Evolutionary conservation across 1,140 invertebrate genomes (phyloP).

Genomic region (Platorchestia sp.): DNA sequence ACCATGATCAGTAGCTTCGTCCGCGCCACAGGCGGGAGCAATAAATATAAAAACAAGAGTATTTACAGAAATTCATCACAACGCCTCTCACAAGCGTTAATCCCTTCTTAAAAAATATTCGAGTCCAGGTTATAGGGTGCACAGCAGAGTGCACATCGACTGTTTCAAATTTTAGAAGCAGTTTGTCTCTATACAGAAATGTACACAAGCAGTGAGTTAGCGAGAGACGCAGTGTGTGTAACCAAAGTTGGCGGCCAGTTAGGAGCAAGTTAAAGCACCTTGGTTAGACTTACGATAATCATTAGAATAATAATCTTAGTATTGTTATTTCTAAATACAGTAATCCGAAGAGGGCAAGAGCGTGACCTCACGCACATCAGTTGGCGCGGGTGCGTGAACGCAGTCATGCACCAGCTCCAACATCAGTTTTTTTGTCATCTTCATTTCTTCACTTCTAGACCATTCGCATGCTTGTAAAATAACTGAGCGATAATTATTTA

Average conservation of each 20-base stretch:
- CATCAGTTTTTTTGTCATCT: neutral
- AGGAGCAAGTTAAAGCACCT: constrained; percentile 53
- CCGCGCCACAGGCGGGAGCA: constrained; percentile 10
- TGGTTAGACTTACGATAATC: constrained; percentile 45
- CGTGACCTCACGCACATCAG: neutral
- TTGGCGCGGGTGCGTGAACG: neutral
- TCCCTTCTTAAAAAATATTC: constrained; percentile 17
- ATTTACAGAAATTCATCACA: constrained; percentile 49
- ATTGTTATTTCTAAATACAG: constrained; percentile 17
- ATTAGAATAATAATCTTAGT: constrained; percentile 47
- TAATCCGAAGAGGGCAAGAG: neutral
- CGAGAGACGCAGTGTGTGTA: constrained; percentile 42
- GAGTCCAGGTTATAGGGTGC: constrained; percentile 12
- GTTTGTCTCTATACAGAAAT: constrained; percentile 41
- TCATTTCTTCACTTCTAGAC: neutral
- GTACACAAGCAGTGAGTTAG: constrained; percentile 42
- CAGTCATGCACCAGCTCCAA: neutral
- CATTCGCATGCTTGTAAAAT: neutral
- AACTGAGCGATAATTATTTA: constrained; percentile 26
- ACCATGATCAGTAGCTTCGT: constrained; percentile 34
- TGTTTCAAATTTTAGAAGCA: neutral
- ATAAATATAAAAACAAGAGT: constrained; percentile 53
- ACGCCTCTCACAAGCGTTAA: constrained; percentile 30
- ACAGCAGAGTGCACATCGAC: constrained; percentile 16
- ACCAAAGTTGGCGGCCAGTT: constrained; percentile 48